These are phyloP conservation scores for Mastomys natalensis DNA, from an alignment of 2,113 vertebrate genomes.

Conservation along the genomic window DNA sequence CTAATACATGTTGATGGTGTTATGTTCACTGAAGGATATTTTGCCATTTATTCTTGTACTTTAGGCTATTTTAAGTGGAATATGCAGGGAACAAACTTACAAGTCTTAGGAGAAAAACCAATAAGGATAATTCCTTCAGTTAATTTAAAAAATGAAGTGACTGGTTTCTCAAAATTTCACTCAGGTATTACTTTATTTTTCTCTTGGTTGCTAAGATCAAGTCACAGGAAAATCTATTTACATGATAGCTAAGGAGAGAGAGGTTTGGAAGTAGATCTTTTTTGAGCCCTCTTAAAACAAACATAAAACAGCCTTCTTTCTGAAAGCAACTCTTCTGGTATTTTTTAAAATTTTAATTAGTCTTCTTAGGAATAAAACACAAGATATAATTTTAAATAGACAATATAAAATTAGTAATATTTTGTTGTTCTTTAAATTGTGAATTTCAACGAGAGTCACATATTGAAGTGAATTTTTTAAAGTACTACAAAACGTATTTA, in stretches of 20 bases:
- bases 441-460: neutral
- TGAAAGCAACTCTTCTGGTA: neutral
- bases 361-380: neutral
- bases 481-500: neutral
- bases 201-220: neutral
- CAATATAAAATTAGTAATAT: neutral
- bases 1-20: accelerated
- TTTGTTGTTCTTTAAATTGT: neutral
- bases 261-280: neutral
- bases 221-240: neutral
- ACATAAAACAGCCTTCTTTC: neutral
- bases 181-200: neutral
- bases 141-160: neutral
- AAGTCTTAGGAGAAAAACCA: neutral
- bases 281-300: neutral
- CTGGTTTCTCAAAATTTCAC: neutral
- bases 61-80: neutral
- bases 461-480: neutral
- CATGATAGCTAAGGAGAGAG: neutral
- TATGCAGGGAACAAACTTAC: neutral
- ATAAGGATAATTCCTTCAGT: neutral
- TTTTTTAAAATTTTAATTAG: neutral
- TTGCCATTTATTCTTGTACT: neutral
- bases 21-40: neutral
- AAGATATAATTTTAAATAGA: neutral